Percentiles rank a stretch among this genome's conserved stretches.
Conservation (phyloP, 1,140 invertebrate species). For the Rhagoletis pomonella region DNA sequence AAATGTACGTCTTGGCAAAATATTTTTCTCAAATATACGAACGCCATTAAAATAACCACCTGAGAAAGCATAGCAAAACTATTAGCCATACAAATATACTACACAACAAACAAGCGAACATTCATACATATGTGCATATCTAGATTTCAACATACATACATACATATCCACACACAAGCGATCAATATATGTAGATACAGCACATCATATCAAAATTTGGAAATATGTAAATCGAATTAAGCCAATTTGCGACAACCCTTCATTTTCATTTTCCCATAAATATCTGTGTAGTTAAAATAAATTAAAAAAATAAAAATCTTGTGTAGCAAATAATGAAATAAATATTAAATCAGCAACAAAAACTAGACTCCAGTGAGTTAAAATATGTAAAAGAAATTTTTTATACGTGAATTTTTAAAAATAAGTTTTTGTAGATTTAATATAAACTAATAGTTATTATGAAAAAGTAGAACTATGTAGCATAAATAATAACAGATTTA, state of each 20-base stretch:
- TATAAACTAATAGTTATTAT: constrained; percentile 2
- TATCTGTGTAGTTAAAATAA: neutral
- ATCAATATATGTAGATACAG: neutral
- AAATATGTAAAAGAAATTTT: constrained; percentile 38
- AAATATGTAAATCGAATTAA: too few relatives aligned
- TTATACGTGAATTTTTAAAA: constrained; percentile 43
- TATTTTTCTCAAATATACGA: too few relatives aligned
- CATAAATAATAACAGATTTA: constrained; percentile 1
- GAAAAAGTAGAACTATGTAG: neutral
- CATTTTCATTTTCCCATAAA: too few relatives aligned
- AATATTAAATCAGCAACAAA: neutral
- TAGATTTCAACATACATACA: neutral
- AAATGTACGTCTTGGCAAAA: too few relatives aligned
- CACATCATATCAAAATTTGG: too few relatives aligned
- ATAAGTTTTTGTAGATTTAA: constrained; percentile 37
- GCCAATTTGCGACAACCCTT: too few relatives aligned
- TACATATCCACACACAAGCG: neutral
- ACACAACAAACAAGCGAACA: neutral
- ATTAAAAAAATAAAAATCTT: neutral
- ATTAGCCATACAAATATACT: too few relatives aligned
- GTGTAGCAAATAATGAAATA: neutral
- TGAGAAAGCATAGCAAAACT: too few relatives aligned
- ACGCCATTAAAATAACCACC: too few relatives aligned
- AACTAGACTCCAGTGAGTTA: constrained; percentile 4
- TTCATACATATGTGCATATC: neutral